Conservation (phyloP, 1,140 invertebrate genomes). For the Mya arenaria region DNA sequence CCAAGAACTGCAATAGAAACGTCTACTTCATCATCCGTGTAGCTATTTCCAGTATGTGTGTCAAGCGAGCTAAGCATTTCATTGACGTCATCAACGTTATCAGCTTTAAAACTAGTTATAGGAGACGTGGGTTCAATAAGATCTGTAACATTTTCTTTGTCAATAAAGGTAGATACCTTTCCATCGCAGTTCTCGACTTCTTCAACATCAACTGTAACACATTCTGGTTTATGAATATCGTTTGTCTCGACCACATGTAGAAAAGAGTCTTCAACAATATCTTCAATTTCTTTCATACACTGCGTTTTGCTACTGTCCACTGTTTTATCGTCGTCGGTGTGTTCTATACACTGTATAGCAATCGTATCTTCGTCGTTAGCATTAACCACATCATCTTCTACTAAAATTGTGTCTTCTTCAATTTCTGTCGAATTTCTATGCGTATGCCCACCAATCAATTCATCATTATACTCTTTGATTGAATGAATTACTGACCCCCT, state of each 20-base stretch:
- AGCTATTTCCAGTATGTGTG: too few relatives aligned
- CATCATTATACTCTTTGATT: too few relatives aligned
- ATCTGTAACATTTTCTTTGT: not conserved
- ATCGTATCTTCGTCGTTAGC: not conserved
- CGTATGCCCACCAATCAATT: too few relatives aligned
- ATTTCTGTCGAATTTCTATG: not conserved
- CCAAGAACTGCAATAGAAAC: too few relatives aligned
- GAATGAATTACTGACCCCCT: too few relatives aligned
- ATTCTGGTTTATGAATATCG: not conserved
- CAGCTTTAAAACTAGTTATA: not conserved
- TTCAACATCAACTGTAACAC: not conserved
- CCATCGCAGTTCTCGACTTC: not conserved
- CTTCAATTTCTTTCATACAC: not conserved
- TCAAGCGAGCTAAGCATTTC: too few relatives aligned
- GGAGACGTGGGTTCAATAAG: not conserved
- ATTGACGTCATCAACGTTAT: not conserved
- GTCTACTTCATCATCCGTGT: not conserved
- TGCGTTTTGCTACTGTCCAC: not conserved
- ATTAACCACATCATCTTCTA: not conserved
- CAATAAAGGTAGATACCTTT: not conserved
- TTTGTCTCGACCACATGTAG: not conserved
- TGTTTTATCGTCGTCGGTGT: not conserved
- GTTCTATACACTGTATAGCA: too few relatives aligned
- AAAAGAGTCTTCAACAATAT: not conserved
- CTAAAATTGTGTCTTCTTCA: not conserved